Evolutionary conservation across 2,113 vertebrate genomes (phyloP).

Genomic region (Brachypteracias leptosomus): DNA sequence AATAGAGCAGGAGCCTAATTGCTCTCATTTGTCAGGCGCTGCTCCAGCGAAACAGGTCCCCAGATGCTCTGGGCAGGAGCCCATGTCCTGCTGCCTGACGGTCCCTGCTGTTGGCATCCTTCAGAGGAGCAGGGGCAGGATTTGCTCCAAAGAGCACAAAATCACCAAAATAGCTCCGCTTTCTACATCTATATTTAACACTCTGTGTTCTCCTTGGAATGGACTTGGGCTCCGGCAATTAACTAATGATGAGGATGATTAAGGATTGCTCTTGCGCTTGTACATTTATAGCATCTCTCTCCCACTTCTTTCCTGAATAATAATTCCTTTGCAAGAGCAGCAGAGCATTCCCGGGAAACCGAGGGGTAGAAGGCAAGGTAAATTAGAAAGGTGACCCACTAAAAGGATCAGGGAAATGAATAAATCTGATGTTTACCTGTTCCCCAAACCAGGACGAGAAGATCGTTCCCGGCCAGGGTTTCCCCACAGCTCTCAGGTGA

Average conservation of each 20-base stretch:
- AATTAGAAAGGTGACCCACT: neutral
- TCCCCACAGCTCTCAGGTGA: neutral
- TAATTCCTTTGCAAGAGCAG: neutral
- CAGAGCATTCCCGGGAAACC: neutral
- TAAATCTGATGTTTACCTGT: neutral
- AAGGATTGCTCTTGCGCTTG: conserved; percentile 18
- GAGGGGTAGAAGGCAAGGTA: neutral
- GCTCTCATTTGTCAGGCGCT: neutral
- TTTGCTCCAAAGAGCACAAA: neutral
- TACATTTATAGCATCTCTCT: conserved; percentile 14
- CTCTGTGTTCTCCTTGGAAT: conserved; percentile 14
- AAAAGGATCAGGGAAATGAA: neutral
- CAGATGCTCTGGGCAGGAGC: neutral
- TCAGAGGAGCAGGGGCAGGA: neutral
- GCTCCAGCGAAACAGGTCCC: neutral
- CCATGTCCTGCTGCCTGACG: neutral
- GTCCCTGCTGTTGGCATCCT: neutral
- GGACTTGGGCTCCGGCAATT: conserved; percentile 36
- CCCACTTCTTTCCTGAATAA: conserved; percentile 34
- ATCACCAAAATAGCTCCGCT: neutral
- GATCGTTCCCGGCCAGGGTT: neutral
- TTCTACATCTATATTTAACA: conserved; percentile 42
- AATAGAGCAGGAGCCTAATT: neutral
- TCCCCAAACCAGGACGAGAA: neutral
- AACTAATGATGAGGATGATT: conserved; percentile 50